A percentile compares a stretch with the other conserved stretches of the same genome.
Conservation (phyloP, 2,113 vertebrate species). For the Lophotis ruficrista region DNA sequence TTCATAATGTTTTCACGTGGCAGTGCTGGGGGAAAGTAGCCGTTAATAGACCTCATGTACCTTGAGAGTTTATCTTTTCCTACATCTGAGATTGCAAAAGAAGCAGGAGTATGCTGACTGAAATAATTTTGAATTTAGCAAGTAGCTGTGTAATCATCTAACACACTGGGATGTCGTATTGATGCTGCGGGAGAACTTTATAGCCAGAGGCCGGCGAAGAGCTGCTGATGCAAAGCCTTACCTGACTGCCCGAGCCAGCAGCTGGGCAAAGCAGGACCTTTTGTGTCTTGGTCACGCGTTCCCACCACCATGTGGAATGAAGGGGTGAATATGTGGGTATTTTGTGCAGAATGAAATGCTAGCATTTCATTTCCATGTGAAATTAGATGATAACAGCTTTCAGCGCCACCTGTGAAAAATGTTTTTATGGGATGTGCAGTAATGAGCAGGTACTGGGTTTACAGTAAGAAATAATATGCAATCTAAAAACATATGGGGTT, state of each 20-base stretch:
- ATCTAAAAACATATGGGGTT: background rate
- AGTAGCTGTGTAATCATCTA: background rate
- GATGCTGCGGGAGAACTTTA: background rate
- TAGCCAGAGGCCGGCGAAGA: background rate
- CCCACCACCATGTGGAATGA: background rate
- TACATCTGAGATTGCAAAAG: background rate
- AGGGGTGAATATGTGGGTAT: background rate
- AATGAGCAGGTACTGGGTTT: background rate
- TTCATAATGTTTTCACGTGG: background rate
- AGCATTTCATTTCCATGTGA: conserved; percentile 55
- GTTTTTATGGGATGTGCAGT: background rate
- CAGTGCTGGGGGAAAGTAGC: background rate
- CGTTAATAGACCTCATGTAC: background rate
- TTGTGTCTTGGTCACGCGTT: background rate
- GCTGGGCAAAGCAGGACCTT: background rate
- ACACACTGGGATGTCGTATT: rapidly evolving
- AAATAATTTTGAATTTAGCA: background rate
- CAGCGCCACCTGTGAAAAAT: background rate
- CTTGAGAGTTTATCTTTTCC: background rate
- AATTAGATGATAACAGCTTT: conserved; percentile 63
- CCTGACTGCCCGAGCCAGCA: conserved; percentile 19
- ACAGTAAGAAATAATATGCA: background rate
- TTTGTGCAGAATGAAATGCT: conserved; percentile 52
- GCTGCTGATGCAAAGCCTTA: background rate
- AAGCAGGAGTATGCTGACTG: background rate